phyloP scores from a whole-genome alignment of 2,797 vertebrate species.

The Falco berigora region DNA sequence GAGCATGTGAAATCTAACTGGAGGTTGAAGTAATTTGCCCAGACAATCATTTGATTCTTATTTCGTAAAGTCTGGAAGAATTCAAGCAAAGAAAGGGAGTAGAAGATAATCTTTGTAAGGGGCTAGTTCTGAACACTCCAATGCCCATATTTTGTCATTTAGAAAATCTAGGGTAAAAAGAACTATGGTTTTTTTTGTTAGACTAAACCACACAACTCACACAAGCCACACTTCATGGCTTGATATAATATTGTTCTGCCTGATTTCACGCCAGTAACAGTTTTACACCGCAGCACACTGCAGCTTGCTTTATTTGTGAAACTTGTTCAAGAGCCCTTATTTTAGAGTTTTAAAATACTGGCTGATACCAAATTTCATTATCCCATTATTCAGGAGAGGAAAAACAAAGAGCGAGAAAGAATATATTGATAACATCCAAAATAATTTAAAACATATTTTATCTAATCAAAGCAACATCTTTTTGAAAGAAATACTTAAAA shows the following conservation, averaged over 20 bases:
- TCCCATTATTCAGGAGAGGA: not conserved
- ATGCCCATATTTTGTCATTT: not conserved
- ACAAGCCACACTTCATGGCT: not conserved
- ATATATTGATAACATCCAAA: not conserved
- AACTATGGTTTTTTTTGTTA: not conserved
- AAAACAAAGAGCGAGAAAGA: not conserved
- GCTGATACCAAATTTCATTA: not conserved
- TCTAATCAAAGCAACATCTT: not conserved
- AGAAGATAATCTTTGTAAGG: not conserved
- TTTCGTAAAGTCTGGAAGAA: not conserved
- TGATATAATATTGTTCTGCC: not conserved
- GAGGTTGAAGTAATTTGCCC: not conserved
- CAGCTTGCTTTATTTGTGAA: not conserved
- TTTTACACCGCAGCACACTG: not conserved
- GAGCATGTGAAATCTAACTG: not conserved
- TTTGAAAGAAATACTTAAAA: not conserved
- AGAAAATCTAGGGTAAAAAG: not conserved
- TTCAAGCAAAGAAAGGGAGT: not conserved
- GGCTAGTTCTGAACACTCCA: not conserved
- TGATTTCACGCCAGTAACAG: not conserved
- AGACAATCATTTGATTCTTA: not conserved
- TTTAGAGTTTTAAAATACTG: not conserved
- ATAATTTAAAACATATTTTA: not conserved
- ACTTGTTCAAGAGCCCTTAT: not conserved
- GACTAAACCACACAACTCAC: not conserved